Base-by-base conservation (phyloP, 2,797 vertebrate genomes). In the Gambelia wislizenii region DNA sequence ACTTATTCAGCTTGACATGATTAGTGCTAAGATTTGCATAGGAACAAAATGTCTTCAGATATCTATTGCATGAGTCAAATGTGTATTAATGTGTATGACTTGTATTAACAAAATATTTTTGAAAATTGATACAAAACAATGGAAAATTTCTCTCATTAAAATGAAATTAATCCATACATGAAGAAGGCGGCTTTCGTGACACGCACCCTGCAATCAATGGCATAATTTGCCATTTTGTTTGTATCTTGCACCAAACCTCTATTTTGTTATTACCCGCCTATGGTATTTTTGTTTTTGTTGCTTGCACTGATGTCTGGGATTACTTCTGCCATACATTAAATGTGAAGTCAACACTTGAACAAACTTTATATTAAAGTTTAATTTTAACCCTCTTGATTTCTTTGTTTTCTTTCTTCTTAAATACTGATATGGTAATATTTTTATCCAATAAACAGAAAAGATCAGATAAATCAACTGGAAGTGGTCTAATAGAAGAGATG, bases 101-200 rank as follows among this genome's bases (percentile, higher is more conserved):
- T 93, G 87, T 25, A 54, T 86, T 92, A 96, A 89, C 80, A 85
- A 39, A 93, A 39, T 88, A 93, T 75, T 91, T 92, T 74, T 90
- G 80, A 91, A 96, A 94, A 92, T 87, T 87, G 85, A 90, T 83
- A 88, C 20, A 52, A 92, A 92, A 93, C 81, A 93, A 91, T 75
- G 90, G 91, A 91, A 91, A 84, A 64, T 91, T 30, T 39, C 56
- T 82, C 1, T 76, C 42, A 0, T 86, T 90, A 91, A 95, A 93
- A 94, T 92, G 91, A 81, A 72, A 92, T 87, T 85, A 86, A 82
- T 61, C 91, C 92, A 78, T 85, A 85, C 88, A 67, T 85, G 64
- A 89, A 67, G 89, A 89, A 92, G 85, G 92, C 91, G 91, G 89
- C 90, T 93, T 94, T 89, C 74, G 85, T 83, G 83, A 69, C 25